Percentiles rank a stretch among this genome's conserved stretches.
phyloP scores from a whole-genome alignment of 2,113 vertebrate species.

The Halichoerus grypus region DNA sequence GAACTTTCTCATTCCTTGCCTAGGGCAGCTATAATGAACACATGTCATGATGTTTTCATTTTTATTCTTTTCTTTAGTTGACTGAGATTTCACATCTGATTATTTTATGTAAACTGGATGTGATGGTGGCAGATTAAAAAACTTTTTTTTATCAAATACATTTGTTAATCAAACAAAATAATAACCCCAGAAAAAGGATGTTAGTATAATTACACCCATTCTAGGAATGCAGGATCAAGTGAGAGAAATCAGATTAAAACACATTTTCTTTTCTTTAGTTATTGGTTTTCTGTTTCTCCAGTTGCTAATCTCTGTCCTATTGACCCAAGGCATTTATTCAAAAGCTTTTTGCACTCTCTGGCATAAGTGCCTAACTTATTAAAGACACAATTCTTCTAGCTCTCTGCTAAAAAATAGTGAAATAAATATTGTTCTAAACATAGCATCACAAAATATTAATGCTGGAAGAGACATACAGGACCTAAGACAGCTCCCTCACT shows the following conservation, averaged over 20 bases:
- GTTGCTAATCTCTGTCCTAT: not conserved
- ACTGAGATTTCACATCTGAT: conserved; percentile 44
- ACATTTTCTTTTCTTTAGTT: not conserved
- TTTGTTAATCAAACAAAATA: conserved; percentile 42
- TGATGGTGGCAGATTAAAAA: not conserved
- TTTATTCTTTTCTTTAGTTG: conserved; percentile 29
- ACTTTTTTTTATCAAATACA: not conserved
- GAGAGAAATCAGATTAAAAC: conserved; percentile 36
- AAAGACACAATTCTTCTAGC: not conserved
- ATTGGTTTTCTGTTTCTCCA: conserved; percentile 2
- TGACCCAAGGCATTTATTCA: conserved; percentile 15
- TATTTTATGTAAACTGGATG: not conserved
- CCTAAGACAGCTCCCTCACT: not conserved
- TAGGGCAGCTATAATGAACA: not conserved
- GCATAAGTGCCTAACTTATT: not conserved
- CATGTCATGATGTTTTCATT: not conserved
- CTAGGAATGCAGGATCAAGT: not conserved
- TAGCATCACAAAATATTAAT: not conserved
- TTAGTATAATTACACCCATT: not conserved
- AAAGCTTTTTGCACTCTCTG: not conserved
- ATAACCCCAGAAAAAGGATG: not conserved
- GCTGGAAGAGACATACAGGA: not conserved
- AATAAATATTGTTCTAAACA: conserved; percentile 35
- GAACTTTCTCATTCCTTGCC: not conserved
- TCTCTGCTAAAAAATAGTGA: conserved; percentile 1